Conservation (phyloP, 2,797 vertebrate species). For the Steatocranus sp. region DNA sequence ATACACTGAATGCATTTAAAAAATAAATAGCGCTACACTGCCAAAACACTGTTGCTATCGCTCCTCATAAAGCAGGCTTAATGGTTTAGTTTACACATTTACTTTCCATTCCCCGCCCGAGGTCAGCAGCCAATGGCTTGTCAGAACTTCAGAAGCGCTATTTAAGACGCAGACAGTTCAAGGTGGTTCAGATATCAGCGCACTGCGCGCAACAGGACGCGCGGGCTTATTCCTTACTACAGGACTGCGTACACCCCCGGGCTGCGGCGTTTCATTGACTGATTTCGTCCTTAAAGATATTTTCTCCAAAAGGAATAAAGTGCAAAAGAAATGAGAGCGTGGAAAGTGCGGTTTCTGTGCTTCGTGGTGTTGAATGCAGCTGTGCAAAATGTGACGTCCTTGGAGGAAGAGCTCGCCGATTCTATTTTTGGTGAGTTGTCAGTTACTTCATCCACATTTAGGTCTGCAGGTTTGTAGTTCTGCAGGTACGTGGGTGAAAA, state of each 20-base stretch:
- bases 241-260: not conserved
- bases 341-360: conserved; percentile 42
- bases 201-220: conserved; percentile 33
- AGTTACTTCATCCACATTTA: not conserved
- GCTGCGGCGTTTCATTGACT: not conserved
- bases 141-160: conserved; percentile 56
- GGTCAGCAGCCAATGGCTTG: conserved; percentile 58
- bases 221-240: not conserved
- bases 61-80: conserved; percentile 23
- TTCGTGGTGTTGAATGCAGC: conserved; percentile 61
- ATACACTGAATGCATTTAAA: not conserved
- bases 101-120: conserved; percentile 60
- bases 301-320: not conserved
- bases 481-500: not conserved
- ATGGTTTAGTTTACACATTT: conserved; percentile 48
- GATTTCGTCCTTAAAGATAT: not conserved
- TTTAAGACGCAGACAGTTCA: conserved; percentile 67
- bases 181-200: conserved; percentile 64
- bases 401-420: conserved; percentile 61
- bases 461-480: not conserved
- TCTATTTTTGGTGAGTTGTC: conserved; percentile 72
- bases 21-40: not conserved
- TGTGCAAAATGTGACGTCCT: conserved; percentile 53
- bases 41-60: not conserved
- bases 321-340: conserved; percentile 68